Percentiles rank a stretch among this genome's conserved stretches.
These are phyloP conservation scores for Zygogramma bicolorata DNA, from an alignment of 2,888 invertebrate species.

Conservation along the genomic window DNA sequence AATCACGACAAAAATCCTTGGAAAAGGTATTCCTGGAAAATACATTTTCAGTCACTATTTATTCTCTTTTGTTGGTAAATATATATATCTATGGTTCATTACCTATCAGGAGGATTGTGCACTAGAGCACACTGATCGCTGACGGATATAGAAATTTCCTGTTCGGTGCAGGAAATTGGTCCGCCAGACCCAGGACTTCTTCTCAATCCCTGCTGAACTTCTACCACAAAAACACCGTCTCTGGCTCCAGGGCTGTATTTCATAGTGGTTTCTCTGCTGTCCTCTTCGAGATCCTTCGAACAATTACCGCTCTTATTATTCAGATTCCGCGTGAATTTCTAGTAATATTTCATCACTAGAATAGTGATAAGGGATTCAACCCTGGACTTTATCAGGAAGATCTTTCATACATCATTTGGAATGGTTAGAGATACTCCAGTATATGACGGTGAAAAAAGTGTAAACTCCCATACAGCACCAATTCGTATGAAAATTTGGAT, in stretches of 20 bases:
- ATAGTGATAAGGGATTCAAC: too few species aligned
- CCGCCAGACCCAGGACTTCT: constrained; percentile 66
- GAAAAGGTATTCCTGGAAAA: too few species aligned
- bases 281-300: constrained; percentile 76
- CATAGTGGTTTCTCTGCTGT: constrained; percentile 81
- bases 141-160: constrained; percentile 57
- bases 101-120: constrained; percentile 68
- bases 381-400: too few species aligned
- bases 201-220: constrained; percentile 71
- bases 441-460: too few species aligned
- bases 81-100: constrained; percentile 14
- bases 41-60: background rate
- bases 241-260: constrained; percentile 78
- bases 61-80: background rate
- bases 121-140: constrained; percentile 70
- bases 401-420: too few species aligned
- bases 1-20: too few species aligned
- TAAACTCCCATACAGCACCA: too few species aligned
- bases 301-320: background rate
- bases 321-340: background rate
- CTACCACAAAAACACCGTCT: constrained; percentile 81
- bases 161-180: constrained; percentile 51
- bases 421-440: too few species aligned
- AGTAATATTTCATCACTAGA: too few species aligned
- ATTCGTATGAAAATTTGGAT: too few species aligned